A percentile compares a stretch with the other conserved stretches of the same genome.
These are phyloP conservation scores for Sinocyclocheilus grahami DNA, from an alignment of 2,113 vertebrate species.

Conservation along the genomic window DNA sequence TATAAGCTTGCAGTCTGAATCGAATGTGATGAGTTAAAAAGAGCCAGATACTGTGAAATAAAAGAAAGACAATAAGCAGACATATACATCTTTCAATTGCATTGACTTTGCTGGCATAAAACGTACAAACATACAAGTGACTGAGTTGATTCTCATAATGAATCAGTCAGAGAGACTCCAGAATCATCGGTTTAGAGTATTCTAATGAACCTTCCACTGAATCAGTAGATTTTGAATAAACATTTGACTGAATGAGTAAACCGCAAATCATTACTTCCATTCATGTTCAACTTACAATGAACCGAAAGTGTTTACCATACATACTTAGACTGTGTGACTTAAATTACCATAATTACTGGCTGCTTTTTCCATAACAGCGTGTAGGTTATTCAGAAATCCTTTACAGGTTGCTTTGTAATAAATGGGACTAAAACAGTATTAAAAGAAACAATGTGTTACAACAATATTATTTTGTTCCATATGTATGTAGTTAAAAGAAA, in stretches of 20 bases:
- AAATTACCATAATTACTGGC: slow-evolving; percentile 4
- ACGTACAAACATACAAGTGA: not conserved
- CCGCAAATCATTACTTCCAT: not conserved
- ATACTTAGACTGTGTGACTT: not conserved
- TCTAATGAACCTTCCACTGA: not conserved
- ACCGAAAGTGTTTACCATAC: not conserved
- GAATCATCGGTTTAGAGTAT: not conserved
- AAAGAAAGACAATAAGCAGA: not conserved
- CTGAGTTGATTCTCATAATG: not conserved
- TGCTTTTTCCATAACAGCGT: not conserved
- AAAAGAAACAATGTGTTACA: not conserved
- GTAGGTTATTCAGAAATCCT: not conserved
- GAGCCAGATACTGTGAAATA: not conserved
- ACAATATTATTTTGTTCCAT: not conserved
- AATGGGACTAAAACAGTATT: not conserved
- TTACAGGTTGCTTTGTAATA: not conserved
- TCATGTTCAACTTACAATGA: not conserved
- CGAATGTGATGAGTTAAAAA: not conserved
- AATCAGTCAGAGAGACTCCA: not conserved
- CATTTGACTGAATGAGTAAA: not conserved
- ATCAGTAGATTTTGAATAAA: not conserved
- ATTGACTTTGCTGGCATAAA: not conserved
- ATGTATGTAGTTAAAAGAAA: not conserved
- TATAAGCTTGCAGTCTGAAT: not conserved
- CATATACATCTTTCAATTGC: not conserved